Evolutionary conservation across 2,113 vertebrate species (phyloP), one percentile per base, ranked within the genome.

Genomic region (Glaucidium brasilianum): DNA sequence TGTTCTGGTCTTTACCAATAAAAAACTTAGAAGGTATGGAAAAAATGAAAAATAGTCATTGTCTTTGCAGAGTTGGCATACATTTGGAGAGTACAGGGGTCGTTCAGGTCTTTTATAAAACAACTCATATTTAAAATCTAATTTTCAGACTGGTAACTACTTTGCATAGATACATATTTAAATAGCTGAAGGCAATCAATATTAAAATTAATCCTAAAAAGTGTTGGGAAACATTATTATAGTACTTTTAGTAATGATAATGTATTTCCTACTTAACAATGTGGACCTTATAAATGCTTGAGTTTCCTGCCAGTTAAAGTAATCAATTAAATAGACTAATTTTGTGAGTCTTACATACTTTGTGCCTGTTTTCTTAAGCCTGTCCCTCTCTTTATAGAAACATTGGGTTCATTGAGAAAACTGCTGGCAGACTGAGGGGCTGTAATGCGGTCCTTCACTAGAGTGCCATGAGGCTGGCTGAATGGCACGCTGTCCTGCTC

Each of bases 201-300:
- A 63, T 34, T 79, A 45, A 87, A 94, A 78, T 72, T 2, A 81
- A 58, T 69, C 32, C 16, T 66, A n/a, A 88, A 52, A 71, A 30
- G 4, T 64, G 11, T 45, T 78, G 53, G 45, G 16, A 89, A 94
- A 47, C 18, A n/a, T 60, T 45, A 29, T 78, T 90, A 30, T 10
- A 20, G 12, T 86, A 47, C 16, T 84, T 96, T 9, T 49, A 84
- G 27, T 49, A 3, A n/a, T 49, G 39, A 17, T 12, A 52, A 9
- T 3, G 0, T 85, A 64, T 86, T 89, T 94, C 19, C 53, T 71
- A 0, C 13, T 39, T 88, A 49, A 71, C 21, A 66, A 6, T 20
- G 37, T 59, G 74, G 45, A 22, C 58, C 77, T 91, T 94, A 79
- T 85, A 94, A 97, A 85, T 95, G 89, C 53, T 45, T 87, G 34